phyloP scores from a whole-genome alignment of 2,888 invertebrate species.

The Heliconius ismenius region DNA sequence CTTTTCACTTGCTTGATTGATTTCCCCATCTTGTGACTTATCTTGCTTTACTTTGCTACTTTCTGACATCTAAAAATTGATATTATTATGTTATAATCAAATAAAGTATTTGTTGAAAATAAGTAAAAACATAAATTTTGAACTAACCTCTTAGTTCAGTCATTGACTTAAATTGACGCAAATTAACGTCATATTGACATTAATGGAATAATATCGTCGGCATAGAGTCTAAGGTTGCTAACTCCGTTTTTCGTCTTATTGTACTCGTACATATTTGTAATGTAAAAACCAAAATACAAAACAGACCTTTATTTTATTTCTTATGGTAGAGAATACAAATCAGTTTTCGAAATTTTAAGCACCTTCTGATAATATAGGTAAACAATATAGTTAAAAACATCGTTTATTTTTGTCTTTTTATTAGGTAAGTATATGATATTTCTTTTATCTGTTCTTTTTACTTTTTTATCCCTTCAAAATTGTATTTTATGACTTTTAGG shows the following conservation, averaged over 20 bases:
- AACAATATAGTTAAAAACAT: too few species aligned
- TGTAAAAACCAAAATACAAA: too few species aligned
- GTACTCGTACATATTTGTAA: too few species aligned
- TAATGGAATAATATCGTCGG: not conserved
- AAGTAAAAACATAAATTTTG: not conserved
- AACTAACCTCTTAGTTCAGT: not conserved
- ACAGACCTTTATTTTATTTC: too few species aligned
- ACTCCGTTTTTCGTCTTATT: too few species aligned
- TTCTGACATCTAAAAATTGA: constrained; percentile 20
- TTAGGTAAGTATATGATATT: too few species aligned
- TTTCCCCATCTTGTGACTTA: constrained; percentile 22
- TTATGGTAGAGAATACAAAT: too few species aligned
- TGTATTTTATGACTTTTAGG: not conserved
- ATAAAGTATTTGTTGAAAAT: not conserved
- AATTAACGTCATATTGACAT: constrained; percentile 2
- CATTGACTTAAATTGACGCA: not conserved
- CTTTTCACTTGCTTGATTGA: constrained; percentile 47
- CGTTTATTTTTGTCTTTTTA: too few species aligned
- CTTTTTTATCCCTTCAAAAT: not conserved
- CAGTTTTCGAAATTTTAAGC: too few species aligned
- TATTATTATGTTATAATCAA: not conserved
- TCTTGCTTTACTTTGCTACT: constrained; percentile 28
- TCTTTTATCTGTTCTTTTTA: too few species aligned
- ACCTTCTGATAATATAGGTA: too few species aligned
- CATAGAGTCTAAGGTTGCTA: too few species aligned